phyloP scores from a whole-genome alignment of 2,888 invertebrate species.

The Limnephilus lunatus region DNA sequence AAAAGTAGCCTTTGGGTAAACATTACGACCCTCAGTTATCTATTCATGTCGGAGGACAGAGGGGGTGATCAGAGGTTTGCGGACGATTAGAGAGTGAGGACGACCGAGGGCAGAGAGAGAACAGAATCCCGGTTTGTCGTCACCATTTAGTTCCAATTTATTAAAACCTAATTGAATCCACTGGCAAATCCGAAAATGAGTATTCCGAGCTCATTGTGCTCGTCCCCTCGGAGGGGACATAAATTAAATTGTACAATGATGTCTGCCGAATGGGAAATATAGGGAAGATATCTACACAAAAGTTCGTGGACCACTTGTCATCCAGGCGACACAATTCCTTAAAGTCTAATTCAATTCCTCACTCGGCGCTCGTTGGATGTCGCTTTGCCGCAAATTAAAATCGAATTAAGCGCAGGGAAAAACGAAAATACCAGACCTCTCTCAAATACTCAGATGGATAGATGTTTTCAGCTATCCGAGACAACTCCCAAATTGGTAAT shows the following conservation, averaged over 20 bases:
- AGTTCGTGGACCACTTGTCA: slow-evolving; percentile 43
- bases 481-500: slow-evolving; percentile 45
- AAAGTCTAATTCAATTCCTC: slow-evolving; percentile 50
- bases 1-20: background rate
- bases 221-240: slow-evolving; percentile 36
- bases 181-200: slow-evolving; percentile 63
- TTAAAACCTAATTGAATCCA: slow-evolving; percentile 65
- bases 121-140: background rate
- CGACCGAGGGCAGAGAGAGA: background rate
- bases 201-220: slow-evolving; percentile 56
- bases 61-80: background rate
- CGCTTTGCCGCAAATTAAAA: slow-evolving; percentile 61
- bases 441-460: background rate
- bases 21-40: background rate
- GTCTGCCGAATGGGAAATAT: slow-evolving; percentile 45
- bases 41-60: background rate
- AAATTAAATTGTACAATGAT: slow-evolving; percentile 58
- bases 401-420: slow-evolving; percentile 53
- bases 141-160: slow-evolving; percentile 63
- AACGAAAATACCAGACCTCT: slow-evolving; percentile 29
- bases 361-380: slow-evolving; percentile 57
- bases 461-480: slow-evolving; percentile 32
- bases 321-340: slow-evolving; percentile 40
- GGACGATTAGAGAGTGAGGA: background rate
- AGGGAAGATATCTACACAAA: slow-evolving; percentile 46